Evolutionary conservation across 1,140 invertebrate species (phyloP).

Genomic region (Drosophila sechellia): DNA sequence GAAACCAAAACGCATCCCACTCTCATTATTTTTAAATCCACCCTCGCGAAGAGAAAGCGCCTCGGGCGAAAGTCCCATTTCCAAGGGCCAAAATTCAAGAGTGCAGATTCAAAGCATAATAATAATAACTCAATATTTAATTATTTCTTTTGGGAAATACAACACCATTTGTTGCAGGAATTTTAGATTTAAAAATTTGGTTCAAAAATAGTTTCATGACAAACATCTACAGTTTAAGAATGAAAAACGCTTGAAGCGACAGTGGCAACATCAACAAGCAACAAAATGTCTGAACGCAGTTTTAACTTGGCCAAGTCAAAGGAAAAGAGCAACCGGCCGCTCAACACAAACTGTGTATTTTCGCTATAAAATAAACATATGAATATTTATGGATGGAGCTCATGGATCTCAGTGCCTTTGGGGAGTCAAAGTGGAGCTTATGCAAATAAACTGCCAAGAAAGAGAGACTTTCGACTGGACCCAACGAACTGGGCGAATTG

Average conservation of each 20-base stretch:
- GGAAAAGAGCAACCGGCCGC: background rate
- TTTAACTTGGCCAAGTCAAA: constrained; percentile 11
- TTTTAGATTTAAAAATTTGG: too few relatives aligned
- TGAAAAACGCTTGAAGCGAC: background rate
- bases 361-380: constrained; percentile 70
- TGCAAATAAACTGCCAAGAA: constrained; percentile 27
- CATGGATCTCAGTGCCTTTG: background rate
- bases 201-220: too few relatives aligned
- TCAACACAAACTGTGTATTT: constrained; percentile 4
- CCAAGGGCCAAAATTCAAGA: constrained; percentile 7
- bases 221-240: background rate
- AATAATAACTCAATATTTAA: too few relatives aligned
- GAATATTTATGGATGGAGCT: constrained; percentile 63
- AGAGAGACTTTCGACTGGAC: constrained; percentile 4
- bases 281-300: constrained; percentile 1
- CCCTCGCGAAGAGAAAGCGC: constrained; percentile 1
- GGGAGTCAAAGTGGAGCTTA: constrained; percentile 30
- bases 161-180: too few relatives aligned
- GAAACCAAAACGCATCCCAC: constrained; percentile 4
- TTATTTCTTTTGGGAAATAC: too few relatives aligned
- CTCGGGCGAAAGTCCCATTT: background rate
- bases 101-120: constrained; percentile 1
- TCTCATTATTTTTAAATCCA: constrained; percentile 15
- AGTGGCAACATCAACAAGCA: constrained; percentile 1
- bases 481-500: background rate